Evolutionary conservation across 1,140 invertebrate species (phyloP).

Genomic region (Aphelenchoides besseyi): DNA sequence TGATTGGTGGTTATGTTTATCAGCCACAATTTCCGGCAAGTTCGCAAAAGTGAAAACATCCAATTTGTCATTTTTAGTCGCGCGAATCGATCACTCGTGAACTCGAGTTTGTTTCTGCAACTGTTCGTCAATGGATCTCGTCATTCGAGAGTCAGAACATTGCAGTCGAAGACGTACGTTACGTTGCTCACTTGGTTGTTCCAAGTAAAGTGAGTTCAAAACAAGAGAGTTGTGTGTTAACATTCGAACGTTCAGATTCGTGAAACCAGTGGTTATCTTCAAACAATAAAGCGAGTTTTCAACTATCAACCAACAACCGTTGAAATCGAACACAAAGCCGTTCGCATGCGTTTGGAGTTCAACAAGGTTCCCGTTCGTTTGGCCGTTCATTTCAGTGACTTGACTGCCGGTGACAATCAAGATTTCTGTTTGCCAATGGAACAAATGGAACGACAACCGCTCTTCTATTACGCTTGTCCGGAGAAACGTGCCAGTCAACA

Average conservation of each 20-base stretch:
- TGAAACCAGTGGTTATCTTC: neutral
- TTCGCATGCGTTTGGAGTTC: conserved; percentile 8
- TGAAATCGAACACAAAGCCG: neutral
- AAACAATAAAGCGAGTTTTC: neutral
- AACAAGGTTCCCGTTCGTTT: neutral
- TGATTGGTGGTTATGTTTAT: neutral
- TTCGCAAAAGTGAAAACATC: neutral
- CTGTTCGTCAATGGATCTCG: neutral
- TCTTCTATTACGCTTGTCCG: neutral
- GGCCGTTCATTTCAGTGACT: conserved; percentile 1
- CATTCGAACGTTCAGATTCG: neutral
- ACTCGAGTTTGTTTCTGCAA: neutral
- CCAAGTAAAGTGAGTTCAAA: neutral
- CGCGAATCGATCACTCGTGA: neutral
- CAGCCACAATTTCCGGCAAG: neutral
- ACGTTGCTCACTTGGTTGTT: neutral
- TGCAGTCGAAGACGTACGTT: neutral
- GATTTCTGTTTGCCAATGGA: neutral
- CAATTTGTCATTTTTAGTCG: neutral
- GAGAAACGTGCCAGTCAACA: neutral
- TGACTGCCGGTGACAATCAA: neutral
- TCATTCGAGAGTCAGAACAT: neutral
- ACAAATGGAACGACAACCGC: neutral
- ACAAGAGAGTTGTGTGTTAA: neutral
- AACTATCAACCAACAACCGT: neutral